Evolutionary conservation across 23 tunicate genomes (phyloP).

Genomic region (Pegea sp.): DNA sequence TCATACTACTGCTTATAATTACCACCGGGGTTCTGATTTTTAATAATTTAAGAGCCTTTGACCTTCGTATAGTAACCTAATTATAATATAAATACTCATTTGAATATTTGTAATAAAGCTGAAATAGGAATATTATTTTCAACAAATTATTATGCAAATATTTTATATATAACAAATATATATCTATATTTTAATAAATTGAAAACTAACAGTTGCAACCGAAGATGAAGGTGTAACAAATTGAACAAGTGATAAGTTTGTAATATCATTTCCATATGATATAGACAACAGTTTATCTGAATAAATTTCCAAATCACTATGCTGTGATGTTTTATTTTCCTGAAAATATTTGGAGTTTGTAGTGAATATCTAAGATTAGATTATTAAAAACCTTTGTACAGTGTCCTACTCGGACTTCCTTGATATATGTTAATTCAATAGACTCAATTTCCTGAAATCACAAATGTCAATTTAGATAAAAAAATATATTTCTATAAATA

Average conservation of each 20-base stretch:
- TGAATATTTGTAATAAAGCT: too few species aligned
- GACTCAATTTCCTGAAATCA: constrained; percentile 34
- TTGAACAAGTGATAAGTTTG: constrained; percentile 13
- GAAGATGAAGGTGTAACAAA: constrained; percentile 14
- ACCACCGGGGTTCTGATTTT: too few species aligned
- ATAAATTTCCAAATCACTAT: constrained; percentile 2
- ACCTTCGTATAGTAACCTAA: too few species aligned
- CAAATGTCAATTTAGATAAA: too few species aligned
- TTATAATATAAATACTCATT: too few species aligned
- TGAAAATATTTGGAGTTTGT: neutral
- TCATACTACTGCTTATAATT: too few species aligned
- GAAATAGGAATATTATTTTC: too few species aligned
- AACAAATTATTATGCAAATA: too few species aligned
- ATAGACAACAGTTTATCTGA: constrained; percentile 8
- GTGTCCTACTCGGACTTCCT: constrained; percentile 26
- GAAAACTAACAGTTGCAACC: constrained; percentile 15
- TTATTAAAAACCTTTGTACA: constrained; percentile 13
- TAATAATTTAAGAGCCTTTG: too few species aligned
- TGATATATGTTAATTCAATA: constrained; percentile 34
- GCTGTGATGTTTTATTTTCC: constrained; percentile 10
- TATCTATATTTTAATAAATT: too few species aligned
- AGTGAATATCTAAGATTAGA: neutral
- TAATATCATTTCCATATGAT: constrained; percentile 25
- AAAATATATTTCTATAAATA: too few species aligned
- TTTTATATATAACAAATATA: too few species aligned